phyloP scores from a whole-genome alignment of 2,113 vertebrate species.

The Callocephalon fimbriatum region DNA sequence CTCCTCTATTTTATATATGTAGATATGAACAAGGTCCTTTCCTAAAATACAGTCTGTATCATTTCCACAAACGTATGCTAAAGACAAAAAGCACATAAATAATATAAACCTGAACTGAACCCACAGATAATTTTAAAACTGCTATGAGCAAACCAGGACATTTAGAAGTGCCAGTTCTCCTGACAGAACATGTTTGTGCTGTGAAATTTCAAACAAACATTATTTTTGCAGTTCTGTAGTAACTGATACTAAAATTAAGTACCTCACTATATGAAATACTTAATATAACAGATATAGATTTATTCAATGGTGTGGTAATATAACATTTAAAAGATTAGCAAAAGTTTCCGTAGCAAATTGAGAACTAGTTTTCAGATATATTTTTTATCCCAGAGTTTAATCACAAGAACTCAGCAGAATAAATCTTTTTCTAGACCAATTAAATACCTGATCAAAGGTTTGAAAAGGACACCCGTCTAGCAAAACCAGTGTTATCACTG shows the following conservation, averaged over 20 bases:
- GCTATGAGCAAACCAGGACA: background rate
- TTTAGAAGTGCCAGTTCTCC: background rate
- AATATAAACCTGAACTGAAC: background rate
- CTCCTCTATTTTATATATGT: background rate
- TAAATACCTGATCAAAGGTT: background rate
- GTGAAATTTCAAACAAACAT: background rate
- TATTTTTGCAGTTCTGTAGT: background rate
- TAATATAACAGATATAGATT: background rate
- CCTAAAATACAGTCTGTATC: background rate
- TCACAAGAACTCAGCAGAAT: background rate
- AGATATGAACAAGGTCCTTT: background rate
- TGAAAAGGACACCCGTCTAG: background rate
- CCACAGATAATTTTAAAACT: background rate
- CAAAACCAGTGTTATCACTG: background rate
- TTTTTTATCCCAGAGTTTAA: background rate
- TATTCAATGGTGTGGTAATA: background rate
- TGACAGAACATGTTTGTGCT: background rate
- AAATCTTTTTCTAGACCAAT: background rate
- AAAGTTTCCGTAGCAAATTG: background rate
- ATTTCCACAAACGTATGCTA: background rate
- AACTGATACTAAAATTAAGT: background rate
- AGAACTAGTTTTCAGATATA: background rate
- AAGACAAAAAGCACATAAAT: background rate
- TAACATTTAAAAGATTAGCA: background rate
- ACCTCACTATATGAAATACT: background rate